A percentile compares a stretch with the other conserved stretches of the same genome.
phyloP scores from a whole-genome alignment of 2,888 invertebrate species.

The Sesamia inferens region DNA sequence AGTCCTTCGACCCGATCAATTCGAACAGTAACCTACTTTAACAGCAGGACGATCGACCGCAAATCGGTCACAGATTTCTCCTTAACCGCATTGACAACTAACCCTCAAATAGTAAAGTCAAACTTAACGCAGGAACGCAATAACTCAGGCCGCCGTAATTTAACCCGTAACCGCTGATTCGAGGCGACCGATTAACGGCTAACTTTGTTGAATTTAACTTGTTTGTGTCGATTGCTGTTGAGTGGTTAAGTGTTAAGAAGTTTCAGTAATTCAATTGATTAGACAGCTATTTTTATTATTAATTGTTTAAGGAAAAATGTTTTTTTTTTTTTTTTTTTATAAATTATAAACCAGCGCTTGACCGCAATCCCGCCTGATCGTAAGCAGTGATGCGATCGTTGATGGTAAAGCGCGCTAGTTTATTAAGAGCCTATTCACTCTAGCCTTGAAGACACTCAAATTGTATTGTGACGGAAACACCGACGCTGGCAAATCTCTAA shows the following conservation, averaged over 20 bases:
- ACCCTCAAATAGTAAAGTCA: slow-evolving; percentile 34
- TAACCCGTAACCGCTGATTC: slow-evolving; percentile 45
- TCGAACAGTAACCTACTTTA: background rate
- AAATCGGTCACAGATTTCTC: slow-evolving; percentile 28
- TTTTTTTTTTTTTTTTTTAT: no score
- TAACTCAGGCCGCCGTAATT: slow-evolving; percentile 46
- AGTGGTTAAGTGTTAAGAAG: slow-evolving; percentile 1
- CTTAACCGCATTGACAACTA: slow-evolving; percentile 41
- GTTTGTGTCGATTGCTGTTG: slow-evolving; percentile 28
- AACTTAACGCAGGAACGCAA: slow-evolving; percentile 43
- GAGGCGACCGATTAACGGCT: slow-evolving; percentile 32
- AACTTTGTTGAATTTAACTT: slow-evolving; percentile 47
- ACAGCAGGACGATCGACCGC: slow-evolving; percentile 20
- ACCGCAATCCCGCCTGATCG: no score
- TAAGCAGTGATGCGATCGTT: no score
- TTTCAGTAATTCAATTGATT: slow-evolving; percentile 18
- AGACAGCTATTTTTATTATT: background rate
- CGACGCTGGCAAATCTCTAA: no score
- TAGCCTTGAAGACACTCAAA: no score
- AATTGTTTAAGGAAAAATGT: background rate
- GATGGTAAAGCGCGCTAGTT: no score
- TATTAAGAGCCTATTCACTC: no score
- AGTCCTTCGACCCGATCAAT: slow-evolving; percentile 16
- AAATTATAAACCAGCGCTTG: no score
- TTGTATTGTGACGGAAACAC: no score